These are phyloP conservation scores for Cyphomyrus plagiostoma DNA, from an alignment of 2,113 vertebrate species.

Conservation along the genomic window DNA sequence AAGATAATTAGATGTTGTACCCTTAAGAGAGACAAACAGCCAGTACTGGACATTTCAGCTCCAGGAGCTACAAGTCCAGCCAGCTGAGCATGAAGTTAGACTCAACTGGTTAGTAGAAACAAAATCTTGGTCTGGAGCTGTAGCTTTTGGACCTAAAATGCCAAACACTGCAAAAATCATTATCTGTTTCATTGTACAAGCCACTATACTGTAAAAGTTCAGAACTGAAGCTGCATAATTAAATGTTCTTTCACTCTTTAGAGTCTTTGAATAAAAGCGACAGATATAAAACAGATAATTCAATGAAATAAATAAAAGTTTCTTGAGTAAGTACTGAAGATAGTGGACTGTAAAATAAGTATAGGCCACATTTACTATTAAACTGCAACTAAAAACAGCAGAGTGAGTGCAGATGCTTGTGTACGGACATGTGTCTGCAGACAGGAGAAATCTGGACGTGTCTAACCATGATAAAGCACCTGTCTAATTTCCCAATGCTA, in stretches of 20 bases:
- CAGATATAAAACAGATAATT: neutral
- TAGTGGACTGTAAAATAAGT: neutral
- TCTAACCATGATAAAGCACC: neutral
- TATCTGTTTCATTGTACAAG: neutral
- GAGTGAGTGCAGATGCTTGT: neutral
- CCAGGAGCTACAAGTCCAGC: too few species aligned
- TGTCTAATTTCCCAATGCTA: neutral
- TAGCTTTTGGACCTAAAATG: neutral
- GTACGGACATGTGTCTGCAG: neutral
- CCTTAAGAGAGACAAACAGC: too few species aligned
- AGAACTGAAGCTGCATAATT: neutral
- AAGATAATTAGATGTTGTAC: neutral
- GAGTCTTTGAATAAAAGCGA: neutral
- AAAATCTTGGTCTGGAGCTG: too few species aligned
- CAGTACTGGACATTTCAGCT: too few species aligned
- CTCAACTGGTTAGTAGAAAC: too few species aligned
- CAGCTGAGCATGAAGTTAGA: too few species aligned
- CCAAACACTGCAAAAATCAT: neutral
- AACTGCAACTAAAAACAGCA: neutral
- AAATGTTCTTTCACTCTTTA: neutral
- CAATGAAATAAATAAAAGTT: neutral
- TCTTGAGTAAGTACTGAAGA: neutral
- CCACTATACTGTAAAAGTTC: neutral
- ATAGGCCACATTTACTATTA: neutral
- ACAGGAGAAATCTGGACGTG: neutral